A percentile compares a stretch with the other conserved stretches of the same genome.
Conservation (phyloP, 2,113 vertebrate species). For the Chaetops frenatus region DNA sequence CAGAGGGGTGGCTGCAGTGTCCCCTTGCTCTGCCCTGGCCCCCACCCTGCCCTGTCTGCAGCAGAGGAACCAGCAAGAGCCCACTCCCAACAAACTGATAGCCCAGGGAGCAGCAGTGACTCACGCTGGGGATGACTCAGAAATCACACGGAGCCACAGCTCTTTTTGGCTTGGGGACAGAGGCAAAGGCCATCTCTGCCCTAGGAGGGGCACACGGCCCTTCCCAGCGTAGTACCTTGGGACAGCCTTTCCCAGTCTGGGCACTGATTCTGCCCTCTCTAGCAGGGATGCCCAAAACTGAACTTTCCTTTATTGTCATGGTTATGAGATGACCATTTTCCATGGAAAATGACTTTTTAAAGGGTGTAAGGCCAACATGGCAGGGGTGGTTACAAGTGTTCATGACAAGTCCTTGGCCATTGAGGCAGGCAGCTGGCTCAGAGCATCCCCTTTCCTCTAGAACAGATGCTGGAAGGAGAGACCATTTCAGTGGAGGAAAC, state of each 20-base stretch:
- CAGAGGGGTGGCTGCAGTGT: rapidly evolving
- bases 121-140: not conserved
- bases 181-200: not conserved
- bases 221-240: not conserved
- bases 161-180: not conserved
- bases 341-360: not conserved
- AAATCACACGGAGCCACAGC: not conserved
- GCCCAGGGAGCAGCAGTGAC: not conserved
- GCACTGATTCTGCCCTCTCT: not conserved
- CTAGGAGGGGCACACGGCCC: rapidly evolving
- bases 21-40: not conserved
- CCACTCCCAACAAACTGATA: not conserved
- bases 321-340: not conserved
- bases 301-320: not conserved
- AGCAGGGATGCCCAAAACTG: not conserved
- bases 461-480: not conserved
- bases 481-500: not conserved
- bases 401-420: not conserved
- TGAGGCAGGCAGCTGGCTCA: rapidly evolving
- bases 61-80: not conserved
- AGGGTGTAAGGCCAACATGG: not conserved
- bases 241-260: not conserved
- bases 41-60: rapidly evolving
- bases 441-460: not conserved
- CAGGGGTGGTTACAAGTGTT: not conserved